Percentiles rank a stretch among this genome's conserved stretches.
These are phyloP conservation scores for Campoplex capitator DNA, from an alignment of 2,888 invertebrate genomes.

Conservation along the genomic window DNA sequence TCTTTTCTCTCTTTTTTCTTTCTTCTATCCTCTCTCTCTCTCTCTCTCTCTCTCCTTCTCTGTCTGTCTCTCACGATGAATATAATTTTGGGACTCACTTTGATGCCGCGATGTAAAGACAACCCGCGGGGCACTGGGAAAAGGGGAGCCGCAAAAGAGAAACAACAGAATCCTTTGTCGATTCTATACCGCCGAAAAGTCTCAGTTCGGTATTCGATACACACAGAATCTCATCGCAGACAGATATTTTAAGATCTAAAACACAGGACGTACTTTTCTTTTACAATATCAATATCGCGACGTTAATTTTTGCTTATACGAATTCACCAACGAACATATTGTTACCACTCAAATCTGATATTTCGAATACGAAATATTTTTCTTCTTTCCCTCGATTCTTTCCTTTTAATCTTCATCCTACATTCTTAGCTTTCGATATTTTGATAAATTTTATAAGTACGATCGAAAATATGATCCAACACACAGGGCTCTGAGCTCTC, in stretches of 20 bases:
- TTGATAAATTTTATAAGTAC: not conserved
- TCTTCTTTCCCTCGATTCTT: not conserved
- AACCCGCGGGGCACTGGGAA: conserved; percentile 26
- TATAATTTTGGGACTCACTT: conserved; percentile 65
- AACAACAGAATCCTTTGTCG: conserved; percentile 30
- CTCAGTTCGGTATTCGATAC: conserved; percentile 6
- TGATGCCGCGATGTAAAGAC: conserved; percentile 16
- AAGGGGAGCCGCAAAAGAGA: conserved; percentile 52
- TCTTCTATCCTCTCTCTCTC: conserved; percentile 11
- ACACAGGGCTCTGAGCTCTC: not conserved
- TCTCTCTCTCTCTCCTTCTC: conserved; percentile 10
- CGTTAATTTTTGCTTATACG: not conserved
- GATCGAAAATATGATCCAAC: not conserved
- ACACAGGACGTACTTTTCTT: not conserved
- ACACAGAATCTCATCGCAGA: not conserved
- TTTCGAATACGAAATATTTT: not conserved
- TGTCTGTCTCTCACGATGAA: not conserved
- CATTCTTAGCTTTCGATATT: not conserved
- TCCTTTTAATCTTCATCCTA: not conserved
- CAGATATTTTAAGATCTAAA: not conserved
- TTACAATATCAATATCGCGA: not conserved
- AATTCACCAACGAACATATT: not conserved
- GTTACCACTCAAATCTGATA: not conserved
- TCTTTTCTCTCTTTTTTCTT: conserved; percentile 38
- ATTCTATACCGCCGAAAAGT: not conserved